Evolutionary conservation across 2,113 vertebrate genomes (phyloP).

Genomic region (Alaudala cheleensis): DNA sequence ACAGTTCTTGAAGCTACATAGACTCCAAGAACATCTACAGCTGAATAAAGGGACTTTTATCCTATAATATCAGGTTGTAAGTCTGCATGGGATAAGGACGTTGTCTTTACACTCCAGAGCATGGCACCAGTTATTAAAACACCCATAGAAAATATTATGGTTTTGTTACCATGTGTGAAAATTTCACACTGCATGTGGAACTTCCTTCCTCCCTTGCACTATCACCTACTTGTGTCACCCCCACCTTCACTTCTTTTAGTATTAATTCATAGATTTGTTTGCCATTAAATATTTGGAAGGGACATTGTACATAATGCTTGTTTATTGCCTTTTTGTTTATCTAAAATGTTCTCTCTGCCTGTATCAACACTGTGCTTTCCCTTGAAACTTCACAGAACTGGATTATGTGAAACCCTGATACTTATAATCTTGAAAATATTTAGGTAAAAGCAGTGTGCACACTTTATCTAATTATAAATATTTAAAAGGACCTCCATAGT

Average conservation of each 20-base stretch:
- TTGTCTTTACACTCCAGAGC: neutral
- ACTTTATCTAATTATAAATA: neutral
- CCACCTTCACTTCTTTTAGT: neutral
- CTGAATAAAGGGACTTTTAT: neutral
- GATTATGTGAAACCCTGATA: neutral
- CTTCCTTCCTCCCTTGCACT: neutral
- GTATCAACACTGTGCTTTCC: neutral
- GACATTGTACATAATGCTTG: neutral
- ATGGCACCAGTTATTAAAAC: neutral
- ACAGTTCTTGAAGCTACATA: neutral
- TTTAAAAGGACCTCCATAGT: neutral
- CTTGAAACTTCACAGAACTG: conserved; percentile 8
- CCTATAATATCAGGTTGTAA: neutral
- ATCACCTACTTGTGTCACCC: neutral
- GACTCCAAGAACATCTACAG: neutral
- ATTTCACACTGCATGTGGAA: neutral
- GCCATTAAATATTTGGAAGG: neutral
- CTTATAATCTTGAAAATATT: neutral
- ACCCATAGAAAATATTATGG: neutral
- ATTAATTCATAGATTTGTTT: neutral
- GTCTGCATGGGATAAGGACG: neutral
- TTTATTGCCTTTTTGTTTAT: neutral
- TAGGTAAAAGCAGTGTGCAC: neutral
- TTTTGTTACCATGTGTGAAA: neutral
- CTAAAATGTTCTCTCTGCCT: neutral